Evolutionary conservation across 2,888 invertebrate species (phyloP).

Genomic region (Phengaris arion): DNA sequence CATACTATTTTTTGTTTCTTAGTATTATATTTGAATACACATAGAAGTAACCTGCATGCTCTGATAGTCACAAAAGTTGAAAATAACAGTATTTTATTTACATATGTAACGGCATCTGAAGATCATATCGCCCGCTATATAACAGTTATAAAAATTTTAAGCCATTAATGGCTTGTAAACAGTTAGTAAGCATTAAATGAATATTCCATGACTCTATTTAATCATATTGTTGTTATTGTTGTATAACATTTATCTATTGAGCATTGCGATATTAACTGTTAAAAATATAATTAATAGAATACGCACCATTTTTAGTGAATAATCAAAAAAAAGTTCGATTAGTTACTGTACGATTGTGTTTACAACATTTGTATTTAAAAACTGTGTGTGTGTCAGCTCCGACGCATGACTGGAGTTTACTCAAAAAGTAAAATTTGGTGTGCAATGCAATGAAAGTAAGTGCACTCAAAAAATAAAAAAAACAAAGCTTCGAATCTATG

Average conservation of each 20-base stretch:
- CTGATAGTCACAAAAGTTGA: constrained; percentile 16
- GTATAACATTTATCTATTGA: too few relatives aligned
- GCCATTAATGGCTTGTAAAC: background rate
- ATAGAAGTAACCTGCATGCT: constrained; percentile 22
- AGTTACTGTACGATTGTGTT: too few relatives aligned
- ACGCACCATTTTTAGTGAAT: too few relatives aligned
- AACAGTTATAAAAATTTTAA: constrained; percentile 23
- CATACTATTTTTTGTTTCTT: background rate
- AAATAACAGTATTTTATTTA: constrained; percentile 18
- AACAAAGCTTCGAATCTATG: too few relatives aligned
- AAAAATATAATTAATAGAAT: background rate
- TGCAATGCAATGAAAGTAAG: too few relatives aligned
- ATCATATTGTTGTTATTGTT: background rate
- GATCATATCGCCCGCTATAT: constrained; percentile 8
- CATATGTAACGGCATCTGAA: constrained; percentile 10
- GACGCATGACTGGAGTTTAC: too few relatives aligned
- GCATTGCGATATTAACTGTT: background rate
- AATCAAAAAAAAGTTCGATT: too few relatives aligned
- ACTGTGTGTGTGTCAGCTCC: too few relatives aligned
- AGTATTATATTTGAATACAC: constrained; percentile 16
- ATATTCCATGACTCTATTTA: background rate
- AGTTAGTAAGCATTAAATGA: background rate
- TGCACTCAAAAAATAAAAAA: too few relatives aligned
- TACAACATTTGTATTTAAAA: too few relatives aligned
- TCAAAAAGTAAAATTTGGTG: too few relatives aligned